Percentiles rank a stretch among this genome's conserved stretches.
Conservation (phyloP, 2,888 invertebrate species). For the Nomada ferruginata region DNA sequence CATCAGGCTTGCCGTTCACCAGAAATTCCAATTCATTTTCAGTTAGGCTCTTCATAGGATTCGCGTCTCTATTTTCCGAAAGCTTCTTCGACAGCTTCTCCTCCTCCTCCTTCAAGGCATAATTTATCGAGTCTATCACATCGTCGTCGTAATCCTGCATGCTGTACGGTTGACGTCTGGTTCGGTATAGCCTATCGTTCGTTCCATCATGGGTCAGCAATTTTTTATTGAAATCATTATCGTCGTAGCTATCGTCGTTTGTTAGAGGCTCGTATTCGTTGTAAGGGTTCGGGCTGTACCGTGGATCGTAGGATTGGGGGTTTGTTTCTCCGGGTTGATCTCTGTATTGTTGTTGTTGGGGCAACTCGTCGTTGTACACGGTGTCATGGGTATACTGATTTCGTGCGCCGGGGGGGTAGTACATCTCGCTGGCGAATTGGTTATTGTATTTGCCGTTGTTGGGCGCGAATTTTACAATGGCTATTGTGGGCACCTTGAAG, state of each 20-base stretch:
- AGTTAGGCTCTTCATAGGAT: neutral
- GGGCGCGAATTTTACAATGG: slow-evolving; percentile 92
- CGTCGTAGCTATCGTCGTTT: slow-evolving; percentile 32
- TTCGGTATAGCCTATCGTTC: slow-evolving; percentile 53
- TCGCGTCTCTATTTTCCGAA: neutral
- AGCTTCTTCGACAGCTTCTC: slow-evolving; percentile 2
- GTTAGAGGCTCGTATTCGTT: slow-evolving; percentile 37
- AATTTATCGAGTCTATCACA: slow-evolving; percentile 46
- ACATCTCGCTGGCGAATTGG: slow-evolving; percentile 92
- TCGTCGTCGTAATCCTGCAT: slow-evolving; percentile 34
- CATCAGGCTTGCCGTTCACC: slow-evolving; percentile 29
- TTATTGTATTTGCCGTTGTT: slow-evolving; percentile 87
- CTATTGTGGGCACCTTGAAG: slow-evolving; percentile 88
- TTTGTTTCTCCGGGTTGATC: slow-evolving; percentile 23
- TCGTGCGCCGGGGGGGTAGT: slow-evolving; percentile 87
- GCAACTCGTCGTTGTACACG: slow-evolving; percentile 23
- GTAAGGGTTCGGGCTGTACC: slow-evolving; percentile 30
- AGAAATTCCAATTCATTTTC: slow-evolving; percentile 53
- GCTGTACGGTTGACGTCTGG: slow-evolving; percentile 51
- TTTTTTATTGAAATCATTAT: slow-evolving; percentile 28
- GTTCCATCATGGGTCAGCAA: slow-evolving; percentile 15
- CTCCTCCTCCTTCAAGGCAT: slow-evolving; percentile 33
- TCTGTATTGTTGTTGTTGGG: slow-evolving; percentile 21
- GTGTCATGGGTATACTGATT: slow-evolving; percentile 23
- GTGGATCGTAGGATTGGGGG: slow-evolving; percentile 35